These are phyloP conservation scores for Oncorhynchus masou DNA, from an alignment of 2,113 vertebrate species.

Conservation along the genomic window DNA sequence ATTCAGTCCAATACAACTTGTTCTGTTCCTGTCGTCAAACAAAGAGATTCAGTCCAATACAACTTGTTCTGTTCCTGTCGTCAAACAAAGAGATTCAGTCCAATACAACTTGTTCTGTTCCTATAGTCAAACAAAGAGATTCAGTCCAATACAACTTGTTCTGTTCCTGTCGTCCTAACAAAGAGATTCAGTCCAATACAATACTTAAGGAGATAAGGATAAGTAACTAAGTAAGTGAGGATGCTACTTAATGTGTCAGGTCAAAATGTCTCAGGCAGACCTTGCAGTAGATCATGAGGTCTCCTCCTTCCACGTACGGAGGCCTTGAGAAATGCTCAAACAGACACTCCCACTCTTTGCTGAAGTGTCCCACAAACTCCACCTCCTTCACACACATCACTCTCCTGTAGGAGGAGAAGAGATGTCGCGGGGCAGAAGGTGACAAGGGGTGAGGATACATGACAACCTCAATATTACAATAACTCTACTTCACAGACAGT, in stretches of 20 bases:
- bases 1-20: not conserved
- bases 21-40: too few species aligned
- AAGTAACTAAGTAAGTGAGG: too few species aligned
- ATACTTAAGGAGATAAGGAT: too few species aligned
- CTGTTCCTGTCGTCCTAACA: too few species aligned
- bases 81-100: not conserved
- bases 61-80: too few species aligned
- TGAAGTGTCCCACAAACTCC: conserved; percentile 87
- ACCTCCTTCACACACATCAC: conserved; percentile 87
- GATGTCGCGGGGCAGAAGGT: conserved; percentile 7
- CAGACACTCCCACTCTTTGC: conserved; percentile 85
- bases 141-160: too few species aligned
- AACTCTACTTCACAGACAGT: too few species aligned
- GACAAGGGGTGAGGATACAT: too few species aligned
- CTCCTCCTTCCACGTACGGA: conserved; percentile 66
- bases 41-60: not conserved
- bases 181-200: too few species aligned
- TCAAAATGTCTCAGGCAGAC: conserved; percentile 59
- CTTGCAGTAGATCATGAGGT: conserved; percentile 82
- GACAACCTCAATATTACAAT: too few species aligned
- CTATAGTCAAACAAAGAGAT: too few species aligned
- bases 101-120: too few species aligned
- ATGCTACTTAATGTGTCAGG: not conserved
- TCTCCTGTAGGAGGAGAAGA: conserved; percentile 73
- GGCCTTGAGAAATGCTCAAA: conserved; percentile 80